Evolutionary conservation across 2,113 vertebrate species (phyloP).

Genomic region (Laticauda colubrina): DNA sequence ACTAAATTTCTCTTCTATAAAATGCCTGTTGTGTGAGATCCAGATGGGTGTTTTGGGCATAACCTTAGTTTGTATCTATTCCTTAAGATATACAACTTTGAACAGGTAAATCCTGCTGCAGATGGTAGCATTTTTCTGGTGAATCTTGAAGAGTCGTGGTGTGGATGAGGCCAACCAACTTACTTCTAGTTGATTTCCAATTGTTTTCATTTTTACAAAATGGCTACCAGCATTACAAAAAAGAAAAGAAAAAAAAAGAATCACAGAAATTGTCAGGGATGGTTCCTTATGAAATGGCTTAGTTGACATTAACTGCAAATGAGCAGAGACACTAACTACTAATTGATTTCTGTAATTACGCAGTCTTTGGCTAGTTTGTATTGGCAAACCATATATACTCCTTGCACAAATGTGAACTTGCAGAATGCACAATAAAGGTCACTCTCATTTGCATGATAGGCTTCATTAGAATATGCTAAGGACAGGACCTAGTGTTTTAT

Average conservation of each 20-base stretch:
- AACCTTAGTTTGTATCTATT: neutral
- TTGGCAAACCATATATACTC: slow-evolving; percentile 88
- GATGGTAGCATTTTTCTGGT: slow-evolving; percentile 44
- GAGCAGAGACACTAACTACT: slow-evolving; percentile 87
- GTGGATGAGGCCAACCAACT: neutral
- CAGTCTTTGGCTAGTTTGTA: slow-evolving; percentile 90
- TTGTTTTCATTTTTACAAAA: slow-evolving; percentile 67
- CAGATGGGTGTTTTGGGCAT: neutral
- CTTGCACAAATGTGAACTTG: slow-evolving; percentile 93
- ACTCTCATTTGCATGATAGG: slow-evolving; percentile 98
- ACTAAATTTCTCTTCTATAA: neutral
- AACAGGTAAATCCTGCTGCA: slow-evolving; percentile 46
- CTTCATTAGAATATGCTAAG: slow-evolving; percentile 99
- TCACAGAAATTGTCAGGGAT: slow-evolving; percentile 67
- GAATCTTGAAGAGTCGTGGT: slow-evolving; percentile 28
- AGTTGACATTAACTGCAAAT: slow-evolving; percentile 92
- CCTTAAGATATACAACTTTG: slow-evolving; percentile 80
- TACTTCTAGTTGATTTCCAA: slow-evolving; percentile 51
- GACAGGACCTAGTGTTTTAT: slow-evolving; percentile 90
- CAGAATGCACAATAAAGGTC: slow-evolving; percentile 93
- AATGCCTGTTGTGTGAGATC: neutral
- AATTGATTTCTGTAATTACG: slow-evolving; percentile 98
- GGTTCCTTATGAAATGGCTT: slow-evolving; percentile 77
- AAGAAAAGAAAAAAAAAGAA: slow-evolving; percentile 25
- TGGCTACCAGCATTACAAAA: slow-evolving; percentile 47